Base-by-base conservation (phyloP, 2,113 vertebrate species). In the Pelmatolapia mariae region DNA sequence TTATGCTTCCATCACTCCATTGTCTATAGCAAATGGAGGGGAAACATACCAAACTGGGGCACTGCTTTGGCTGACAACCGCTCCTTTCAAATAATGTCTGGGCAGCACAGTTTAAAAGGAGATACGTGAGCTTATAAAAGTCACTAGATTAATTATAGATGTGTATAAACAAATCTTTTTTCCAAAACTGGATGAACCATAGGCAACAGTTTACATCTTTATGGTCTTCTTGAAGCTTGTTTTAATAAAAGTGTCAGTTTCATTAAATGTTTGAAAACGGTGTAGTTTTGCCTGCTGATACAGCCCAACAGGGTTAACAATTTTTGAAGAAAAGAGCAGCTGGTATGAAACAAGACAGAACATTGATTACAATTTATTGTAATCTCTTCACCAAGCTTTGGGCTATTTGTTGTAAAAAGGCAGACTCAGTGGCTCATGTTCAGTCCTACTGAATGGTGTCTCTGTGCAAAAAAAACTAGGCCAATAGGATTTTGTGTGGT, bases 371-470 rank as follows among this genome's bases (percentile, higher is more conserved):
- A 78, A 59, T 57, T n/a, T 7, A 11, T 31, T 43, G 0, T 4
- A 16, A 56, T 26, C 40, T 80, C 24, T 73, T 76, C 50, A 53
- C 29, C 26, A 61, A 68, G 82, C 56, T 83, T 56, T 29, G 50
- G 88, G 86, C 90, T 81, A 66, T 87, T 91, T 57, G 81, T 80
- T 88, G 94, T 94, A 84, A 92, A 80, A 85, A 63, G 87, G 52
- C 26, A 57, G 22, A 78, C 66, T 68, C 33, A 8, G 19, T 66
- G 33, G 33, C 61, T 8, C 61, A 56, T 61, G 83, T 57, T 93
- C 71, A 31, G 50, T 33, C 87, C 78, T 59, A 81, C 61, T 94
- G 73, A 91, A 92, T 86, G 86, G 47, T 47, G 52, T 57, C 87
- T 90, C 93, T 93, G 86, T 93, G 36, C 50, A 31, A 24, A 1